These are phyloP conservation scores for Spinibarbus caldwelli DNA, from an alignment of 2,797 vertebrate genomes.

Conservation along the genomic window DNA sequence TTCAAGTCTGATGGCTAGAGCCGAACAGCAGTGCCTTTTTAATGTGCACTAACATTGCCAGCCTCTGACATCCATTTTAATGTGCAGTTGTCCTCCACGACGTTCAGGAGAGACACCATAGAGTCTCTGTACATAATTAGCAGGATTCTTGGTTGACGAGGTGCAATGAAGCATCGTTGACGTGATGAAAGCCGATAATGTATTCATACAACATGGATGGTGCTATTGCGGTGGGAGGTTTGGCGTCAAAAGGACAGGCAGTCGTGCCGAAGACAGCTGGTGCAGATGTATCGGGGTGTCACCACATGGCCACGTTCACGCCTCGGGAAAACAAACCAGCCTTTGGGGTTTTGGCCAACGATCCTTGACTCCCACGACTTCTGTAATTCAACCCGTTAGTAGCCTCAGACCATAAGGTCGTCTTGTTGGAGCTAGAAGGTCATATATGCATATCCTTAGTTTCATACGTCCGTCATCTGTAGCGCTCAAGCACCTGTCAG, in stretches of 20 bases:
- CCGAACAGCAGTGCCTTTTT: constrained; percentile 59
- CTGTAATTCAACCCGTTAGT: constrained; percentile 12
- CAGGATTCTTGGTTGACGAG: constrained; percentile 57
- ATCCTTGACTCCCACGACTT: constrained; percentile 19
- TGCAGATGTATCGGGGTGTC: constrained; percentile 59
- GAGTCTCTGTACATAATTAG: constrained; percentile 63
- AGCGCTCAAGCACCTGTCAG: constrained; percentile 49
- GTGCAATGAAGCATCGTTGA: constrained; percentile 57
- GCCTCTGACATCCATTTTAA: constrained; percentile 57
- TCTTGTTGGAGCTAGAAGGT: constrained; percentile 36
- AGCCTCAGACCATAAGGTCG: constrained; percentile 26
- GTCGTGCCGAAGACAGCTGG: constrained; percentile 51
- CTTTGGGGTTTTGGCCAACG: constrained; percentile 28
- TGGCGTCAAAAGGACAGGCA: constrained; percentile 47
- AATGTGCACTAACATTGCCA: constrained; percentile 53
- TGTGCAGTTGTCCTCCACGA: constrained; percentile 55
- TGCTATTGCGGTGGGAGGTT: constrained; percentile 56
- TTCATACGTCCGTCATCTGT: constrained; percentile 22
- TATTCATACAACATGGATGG: constrained; percentile 54
- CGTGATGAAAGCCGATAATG: constrained; percentile 57
- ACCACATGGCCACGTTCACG: constrained; percentile 55
- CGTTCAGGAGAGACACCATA: constrained; percentile 47
- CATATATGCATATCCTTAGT: constrained; percentile 18
- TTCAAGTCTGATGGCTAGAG: constrained; percentile 45
- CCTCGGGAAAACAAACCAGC: constrained; percentile 32